These are phyloP conservation scores for Homarus gammarus DNA, from an alignment of 2,888 invertebrate species.

Conservation along the genomic window DNA sequence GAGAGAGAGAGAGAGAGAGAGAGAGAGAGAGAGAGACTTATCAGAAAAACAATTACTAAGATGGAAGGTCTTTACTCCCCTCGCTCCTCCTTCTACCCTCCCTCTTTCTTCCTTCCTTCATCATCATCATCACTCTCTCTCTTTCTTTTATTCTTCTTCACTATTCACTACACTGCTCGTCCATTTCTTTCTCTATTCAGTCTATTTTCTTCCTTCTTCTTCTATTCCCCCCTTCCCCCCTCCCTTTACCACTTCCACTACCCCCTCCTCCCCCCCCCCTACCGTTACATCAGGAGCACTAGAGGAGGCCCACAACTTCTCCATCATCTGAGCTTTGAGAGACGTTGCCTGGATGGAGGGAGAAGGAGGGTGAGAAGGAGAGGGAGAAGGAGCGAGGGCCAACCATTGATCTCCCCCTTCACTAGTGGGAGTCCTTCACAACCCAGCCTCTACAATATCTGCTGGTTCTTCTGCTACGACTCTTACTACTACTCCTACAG, in stretches of 20 bases:
- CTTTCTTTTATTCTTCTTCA: neutral
- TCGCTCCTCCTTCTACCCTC: neutral
- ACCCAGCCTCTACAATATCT: neutral
- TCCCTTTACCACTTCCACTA: neutral
- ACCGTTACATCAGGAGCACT: neutral
- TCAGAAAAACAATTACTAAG: neutral
- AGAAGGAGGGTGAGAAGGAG: neutral
- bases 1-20: neutral
- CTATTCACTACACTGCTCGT: neutral
- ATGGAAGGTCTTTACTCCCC: neutral
- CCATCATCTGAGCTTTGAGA: neutral
- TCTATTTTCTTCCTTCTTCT: neutral
- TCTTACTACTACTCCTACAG: neutral
- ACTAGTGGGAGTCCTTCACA: neutral
- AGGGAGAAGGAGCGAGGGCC: neutral
- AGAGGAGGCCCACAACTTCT: neutral
- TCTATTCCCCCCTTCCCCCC: neutral
- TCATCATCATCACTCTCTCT: neutral
- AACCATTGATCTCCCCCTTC: neutral
- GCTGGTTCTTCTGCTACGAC: too few species aligned
- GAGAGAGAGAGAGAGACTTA: neutral
- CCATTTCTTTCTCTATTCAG: neutral
- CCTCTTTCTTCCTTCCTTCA: neutral
- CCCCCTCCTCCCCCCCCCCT: neutral
- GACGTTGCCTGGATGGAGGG: neutral